Conservation (phyloP, 2,797 vertebrate genomes). For the Thripadectes ignobilis region DNA sequence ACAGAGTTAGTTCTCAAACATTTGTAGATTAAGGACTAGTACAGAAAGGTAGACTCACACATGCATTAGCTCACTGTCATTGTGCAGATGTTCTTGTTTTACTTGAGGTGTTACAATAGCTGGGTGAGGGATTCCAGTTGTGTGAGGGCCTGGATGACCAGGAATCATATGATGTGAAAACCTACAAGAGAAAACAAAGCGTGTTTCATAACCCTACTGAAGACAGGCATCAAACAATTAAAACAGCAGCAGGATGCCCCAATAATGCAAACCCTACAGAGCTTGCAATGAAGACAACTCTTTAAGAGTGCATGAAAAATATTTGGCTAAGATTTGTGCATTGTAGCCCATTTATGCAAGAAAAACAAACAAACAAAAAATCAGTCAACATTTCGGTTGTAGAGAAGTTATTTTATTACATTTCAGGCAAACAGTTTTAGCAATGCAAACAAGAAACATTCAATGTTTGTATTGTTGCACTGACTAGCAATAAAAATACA, state of each 20-base stretch:
- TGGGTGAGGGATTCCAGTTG: conserved; percentile 98
- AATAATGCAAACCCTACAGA: neutral
- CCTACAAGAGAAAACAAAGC: conserved; percentile 77
- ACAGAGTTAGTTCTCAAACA: neutral
- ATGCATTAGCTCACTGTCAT: conserved; percentile 95
- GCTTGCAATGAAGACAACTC: neutral
- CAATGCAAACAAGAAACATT: neutral
- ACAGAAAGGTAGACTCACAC: conserved; percentile 84
- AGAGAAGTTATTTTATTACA: neutral
- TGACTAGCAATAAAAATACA: conserved; percentile 37
- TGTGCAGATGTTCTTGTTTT: conserved; percentile 94
- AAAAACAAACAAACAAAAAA: neutral
- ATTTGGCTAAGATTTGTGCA: conserved; percentile 39
- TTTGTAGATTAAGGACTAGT: neutral
- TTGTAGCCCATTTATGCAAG: neutral
- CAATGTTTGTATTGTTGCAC: neutral
- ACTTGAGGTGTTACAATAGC: conserved; percentile 99
- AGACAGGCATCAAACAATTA: neutral
- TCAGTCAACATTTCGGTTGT: neutral
- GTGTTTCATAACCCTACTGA: neutral
- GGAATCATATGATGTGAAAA: conserved; percentile 99
- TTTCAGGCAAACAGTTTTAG: conserved; percentile 1
- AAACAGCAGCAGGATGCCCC: neutral
- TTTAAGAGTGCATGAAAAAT: neutral
- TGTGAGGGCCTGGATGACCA: conserved; percentile 92